Percentiles rank a stretch among this genome's conserved stretches.
Conservation (phyloP, 1,140 invertebrate genomes). For the Polyergus mexicanus region DNA sequence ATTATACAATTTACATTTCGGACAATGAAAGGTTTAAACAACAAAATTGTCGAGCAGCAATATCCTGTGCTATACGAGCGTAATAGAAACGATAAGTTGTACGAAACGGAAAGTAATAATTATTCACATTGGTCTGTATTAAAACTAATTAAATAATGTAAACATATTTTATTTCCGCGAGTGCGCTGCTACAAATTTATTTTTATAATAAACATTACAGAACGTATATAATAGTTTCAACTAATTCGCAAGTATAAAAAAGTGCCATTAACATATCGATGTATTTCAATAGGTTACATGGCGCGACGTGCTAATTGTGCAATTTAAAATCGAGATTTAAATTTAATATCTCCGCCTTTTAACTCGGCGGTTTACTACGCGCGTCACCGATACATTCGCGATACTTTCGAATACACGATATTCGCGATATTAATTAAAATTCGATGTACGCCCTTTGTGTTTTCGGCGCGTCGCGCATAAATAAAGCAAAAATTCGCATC, state of each 20-base stretch:
- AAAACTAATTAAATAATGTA: constrained; percentile 5
- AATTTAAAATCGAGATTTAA: constrained; percentile 37
- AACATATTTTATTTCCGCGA: constrained; percentile 4
- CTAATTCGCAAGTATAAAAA: background rate
- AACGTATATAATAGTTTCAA: background rate
- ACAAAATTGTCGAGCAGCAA: constrained; percentile 8
- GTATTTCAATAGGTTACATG: background rate
- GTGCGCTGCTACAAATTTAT: background rate
- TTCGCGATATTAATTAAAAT: constrained; percentile 55
- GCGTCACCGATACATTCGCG: constrained; percentile 15
- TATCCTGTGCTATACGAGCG: background rate
- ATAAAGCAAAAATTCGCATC: constrained; percentile 52
- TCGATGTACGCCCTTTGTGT: background rate
- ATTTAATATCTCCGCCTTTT: constrained; percentile 38
- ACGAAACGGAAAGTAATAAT: constrained; percentile 25
- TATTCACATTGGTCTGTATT: background rate
- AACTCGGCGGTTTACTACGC: constrained; percentile 14
- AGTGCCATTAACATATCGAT: background rate
- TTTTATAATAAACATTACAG: background rate
- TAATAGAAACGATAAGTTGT: constrained; percentile 27
- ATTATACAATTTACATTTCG: constrained; percentile 36
- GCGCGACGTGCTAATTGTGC: constrained; percentile 38
- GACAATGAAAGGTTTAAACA: constrained; percentile 33
- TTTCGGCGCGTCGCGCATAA: constrained; percentile 6
- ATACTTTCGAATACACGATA: constrained; percentile 39